Base-by-base conservation (phyloP, 2,113 vertebrate genomes). In the Amphiprion percula region DNA sequence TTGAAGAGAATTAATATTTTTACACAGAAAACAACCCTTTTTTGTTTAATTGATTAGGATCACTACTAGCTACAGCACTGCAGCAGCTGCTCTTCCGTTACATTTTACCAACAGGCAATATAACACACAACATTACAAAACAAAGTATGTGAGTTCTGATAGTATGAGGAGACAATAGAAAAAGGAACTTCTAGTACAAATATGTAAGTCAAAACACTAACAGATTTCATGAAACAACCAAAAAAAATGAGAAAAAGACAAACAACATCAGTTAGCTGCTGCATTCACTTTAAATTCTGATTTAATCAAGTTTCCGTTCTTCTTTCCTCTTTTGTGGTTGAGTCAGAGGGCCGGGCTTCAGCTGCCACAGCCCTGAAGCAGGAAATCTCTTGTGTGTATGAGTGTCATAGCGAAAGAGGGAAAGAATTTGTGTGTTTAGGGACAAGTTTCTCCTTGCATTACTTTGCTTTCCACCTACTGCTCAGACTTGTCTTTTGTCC, bases 331-430 rank as follows among this genome's bases (percentile, higher is more conserved):
- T 70, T 41, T 65, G 79, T 83, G 41, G 41, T 44, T 50, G 50
- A 81, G 63, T 77, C 59, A 77, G 63, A 28, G 88, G 87, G 92
- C 54, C 2, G 82, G 89, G 79, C 89, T 76, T 26, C 26, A 16
- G 53, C 50, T 19, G 41, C 44, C 17, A 2, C 53, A 85, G 39
- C 56, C 74, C 33, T 37, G 24, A 91, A 80, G 49, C 88, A 93
- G 92, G 92, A 82, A 90, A 80, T 84, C 12, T 39, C 3, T 79
- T 11, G 28, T 41, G 54, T 56, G 50, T 72, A 68, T 81, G 76
- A 55, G 69, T 4, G 39, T 33, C 15, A 12, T 19, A 26, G 39
- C 58, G 39, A 62, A 68, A 66, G 64, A 67, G 56, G 30, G 64
- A 39, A 9, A 58, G 46, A 75, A 68, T 80, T 61, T 90, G 64